Conservation (phyloP, 2,113 vertebrate species). For the Triplophysa tibetana region DNA sequence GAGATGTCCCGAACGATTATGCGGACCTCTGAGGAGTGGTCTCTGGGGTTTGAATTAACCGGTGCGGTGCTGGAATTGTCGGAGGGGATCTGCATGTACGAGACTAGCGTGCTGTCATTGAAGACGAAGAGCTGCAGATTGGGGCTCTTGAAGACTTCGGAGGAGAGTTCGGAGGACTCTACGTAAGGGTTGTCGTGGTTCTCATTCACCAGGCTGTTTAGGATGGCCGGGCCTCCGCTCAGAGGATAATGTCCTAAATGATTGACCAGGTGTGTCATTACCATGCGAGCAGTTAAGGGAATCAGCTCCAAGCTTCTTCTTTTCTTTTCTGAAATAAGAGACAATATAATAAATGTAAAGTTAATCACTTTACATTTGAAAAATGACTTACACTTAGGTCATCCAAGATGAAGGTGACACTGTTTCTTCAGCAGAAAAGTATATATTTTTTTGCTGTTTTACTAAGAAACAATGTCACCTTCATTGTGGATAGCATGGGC, state of each 20-base stretch:
- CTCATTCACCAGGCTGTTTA: constrained; percentile 93
- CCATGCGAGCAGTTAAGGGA: constrained; percentile 90
- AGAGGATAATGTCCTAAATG: constrained; percentile 93
- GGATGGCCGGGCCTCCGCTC: constrained; percentile 86
- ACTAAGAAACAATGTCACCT: too few species aligned
- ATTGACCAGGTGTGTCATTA: constrained; percentile 97
- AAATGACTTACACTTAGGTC: too few species aligned
- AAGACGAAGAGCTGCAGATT: constrained; percentile 96
- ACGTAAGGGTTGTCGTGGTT: constrained; percentile 90
- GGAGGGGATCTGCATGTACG: constrained; percentile 88
- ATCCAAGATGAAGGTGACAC: too few species aligned
- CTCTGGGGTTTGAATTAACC: constrained; percentile 54
- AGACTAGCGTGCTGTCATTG: constrained; percentile 94
- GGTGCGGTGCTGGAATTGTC: constrained; percentile 54
- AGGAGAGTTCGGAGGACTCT: constrained; percentile 88
- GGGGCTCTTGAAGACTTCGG: constrained; percentile 94
- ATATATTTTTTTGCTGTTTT: too few species aligned
- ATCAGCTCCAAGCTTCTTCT: constrained; percentile 91
- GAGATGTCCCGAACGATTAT: constrained; percentile 97
- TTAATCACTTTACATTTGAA: not conserved
- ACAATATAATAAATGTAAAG: not conserved
- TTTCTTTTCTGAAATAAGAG: constrained; percentile 77
- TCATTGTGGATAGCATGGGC: too few species aligned
- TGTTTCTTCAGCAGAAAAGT: too few species aligned
- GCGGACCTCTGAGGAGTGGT: constrained; percentile 82